A percentile compares a stretch with the other conserved stretches of the same genome.
Conservation (phyloP, 2,888 invertebrate species). For the Aphodius granarius region DNA sequence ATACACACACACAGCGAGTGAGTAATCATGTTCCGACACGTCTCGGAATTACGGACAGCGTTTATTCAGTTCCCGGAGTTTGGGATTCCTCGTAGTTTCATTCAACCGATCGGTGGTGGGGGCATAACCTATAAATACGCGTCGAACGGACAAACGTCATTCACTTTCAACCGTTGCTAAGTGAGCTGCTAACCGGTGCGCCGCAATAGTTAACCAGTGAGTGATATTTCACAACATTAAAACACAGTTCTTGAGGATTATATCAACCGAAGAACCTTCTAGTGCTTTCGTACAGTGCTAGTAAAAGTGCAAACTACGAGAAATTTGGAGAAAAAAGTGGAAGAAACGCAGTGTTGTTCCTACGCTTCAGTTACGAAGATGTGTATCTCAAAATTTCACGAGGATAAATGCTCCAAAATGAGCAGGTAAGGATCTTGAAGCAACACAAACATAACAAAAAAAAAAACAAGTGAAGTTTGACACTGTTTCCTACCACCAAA, state of each 20-base stretch:
- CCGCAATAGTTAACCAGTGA: background rate
- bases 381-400: constrained; percentile 42
- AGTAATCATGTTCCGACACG: constrained; percentile 29
- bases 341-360: constrained; percentile 2
- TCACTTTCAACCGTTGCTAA: background rate
- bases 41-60: constrained; percentile 17
- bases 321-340: constrained; percentile 16
- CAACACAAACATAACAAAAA: background rate
- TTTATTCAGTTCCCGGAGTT: constrained; percentile 16
- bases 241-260: background rate
- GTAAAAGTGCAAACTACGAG: background rate
- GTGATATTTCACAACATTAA: background rate
- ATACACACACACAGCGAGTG: constrained; percentile 16
- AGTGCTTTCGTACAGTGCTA: background rate
- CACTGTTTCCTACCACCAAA: background rate
- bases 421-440: constrained; percentile 42
- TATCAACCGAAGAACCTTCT: background rate
- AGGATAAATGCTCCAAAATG: constrained; percentile 46
- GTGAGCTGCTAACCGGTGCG: background rate
- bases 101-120: background rate
- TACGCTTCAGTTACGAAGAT: constrained; percentile 32
- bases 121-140: constrained; percentile 10
- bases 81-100: constrained; percentile 32
- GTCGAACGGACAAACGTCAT: background rate
- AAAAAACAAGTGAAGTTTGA: constrained; percentile 8